Percentiles rank a stretch among this genome's conserved stretches.
Conservation (phyloP, 2,888 invertebrate genomes). For the Rhagophthalmus giganteus region DNA sequence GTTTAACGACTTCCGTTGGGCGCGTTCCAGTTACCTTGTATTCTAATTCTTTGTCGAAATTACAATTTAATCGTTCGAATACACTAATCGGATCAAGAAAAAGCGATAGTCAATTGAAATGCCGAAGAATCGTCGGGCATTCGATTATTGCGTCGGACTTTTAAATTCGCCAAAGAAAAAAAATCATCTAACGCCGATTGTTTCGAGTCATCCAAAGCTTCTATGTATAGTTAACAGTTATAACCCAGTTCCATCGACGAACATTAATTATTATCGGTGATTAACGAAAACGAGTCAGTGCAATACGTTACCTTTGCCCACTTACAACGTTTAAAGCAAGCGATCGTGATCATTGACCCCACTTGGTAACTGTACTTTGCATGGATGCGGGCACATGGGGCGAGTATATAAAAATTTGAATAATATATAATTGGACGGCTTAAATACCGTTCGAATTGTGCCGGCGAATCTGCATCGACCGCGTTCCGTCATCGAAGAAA, state of each 20-base stretch:
- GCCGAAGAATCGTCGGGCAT: too few species aligned
- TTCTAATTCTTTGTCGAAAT: too few species aligned
- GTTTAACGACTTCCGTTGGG: conserved; percentile 12
- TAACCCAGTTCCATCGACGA: background rate
- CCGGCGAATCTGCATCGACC: too few species aligned
- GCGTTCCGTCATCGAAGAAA: too few species aligned
- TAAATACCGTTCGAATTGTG: background rate
- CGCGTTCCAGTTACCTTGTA: conserved; percentile 3
- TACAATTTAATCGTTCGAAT: too few species aligned
- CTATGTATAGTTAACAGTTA: background rate
- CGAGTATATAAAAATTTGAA: conserved; percentile 28
- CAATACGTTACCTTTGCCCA: conserved; percentile 33
- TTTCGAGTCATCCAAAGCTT: too few species aligned
- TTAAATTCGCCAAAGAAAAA: too few species aligned
- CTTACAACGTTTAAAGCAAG: conserved; percentile 36
- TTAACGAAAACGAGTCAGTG: background rate
- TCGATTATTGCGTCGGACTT: too few species aligned
- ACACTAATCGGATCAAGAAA: background rate
- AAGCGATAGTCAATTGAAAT: background rate
- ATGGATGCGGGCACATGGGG: conserved; percentile 46
- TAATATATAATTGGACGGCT: conserved; percentile 8
- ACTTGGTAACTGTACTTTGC: conserved; percentile 48
- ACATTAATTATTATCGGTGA: background rate
- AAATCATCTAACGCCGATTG: too few species aligned
- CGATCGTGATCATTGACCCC: conserved; percentile 52